Evolutionary conservation across 2,888 invertebrate genomes (phyloP), one percentile per base, ranked within the genome.

Genomic region (Calliphora vomitoria): DNA sequence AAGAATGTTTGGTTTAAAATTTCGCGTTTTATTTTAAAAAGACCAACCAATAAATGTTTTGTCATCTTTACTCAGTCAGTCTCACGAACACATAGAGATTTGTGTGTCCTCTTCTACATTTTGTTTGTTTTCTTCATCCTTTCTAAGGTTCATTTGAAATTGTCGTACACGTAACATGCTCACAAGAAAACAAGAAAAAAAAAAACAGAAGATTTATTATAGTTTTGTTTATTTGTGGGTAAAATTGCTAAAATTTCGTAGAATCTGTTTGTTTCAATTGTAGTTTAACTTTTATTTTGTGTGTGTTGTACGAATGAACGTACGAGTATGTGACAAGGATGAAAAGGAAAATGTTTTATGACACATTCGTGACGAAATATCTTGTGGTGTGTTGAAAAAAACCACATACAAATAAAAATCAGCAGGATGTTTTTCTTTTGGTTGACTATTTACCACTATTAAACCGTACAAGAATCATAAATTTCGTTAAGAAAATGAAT

Each of bases 321-420:
- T 1, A 18, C 3, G 18, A n/a, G 41, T 38, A 18, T 64, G 18
- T 41, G 64, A 41, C 64, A 18, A 47, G 4, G 11, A 58, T 18
- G 41, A 25, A 25, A 15, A 68, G 25, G 18, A 53, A 47, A n/a
- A 75, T 60, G 69, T 82, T 82, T 82, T 75, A 82, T 75, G 82
- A 82, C 75, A 75, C 18, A 47, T 75, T 82, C 75, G 82, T 75
- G 75, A 82, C 75, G 75, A 82, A 75, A 47, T 75, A 75, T 82
- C 38, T 82, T 82, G 82, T 60, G 69, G 75, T 60, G 68, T 31
- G 25, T 50, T 69, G 4, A 68, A 31, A 13, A 62, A 69, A 75
- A 82, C 82, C 75, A 44, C 75, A 82, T 68, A 69, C 18, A 66
- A 55, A 58, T 68, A 55, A 82, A 25, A 44, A 68, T 25, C 68